Base-by-base conservation (phyloP, 2,797 vertebrate genomes). In the Acanthis flammea region DNA sequence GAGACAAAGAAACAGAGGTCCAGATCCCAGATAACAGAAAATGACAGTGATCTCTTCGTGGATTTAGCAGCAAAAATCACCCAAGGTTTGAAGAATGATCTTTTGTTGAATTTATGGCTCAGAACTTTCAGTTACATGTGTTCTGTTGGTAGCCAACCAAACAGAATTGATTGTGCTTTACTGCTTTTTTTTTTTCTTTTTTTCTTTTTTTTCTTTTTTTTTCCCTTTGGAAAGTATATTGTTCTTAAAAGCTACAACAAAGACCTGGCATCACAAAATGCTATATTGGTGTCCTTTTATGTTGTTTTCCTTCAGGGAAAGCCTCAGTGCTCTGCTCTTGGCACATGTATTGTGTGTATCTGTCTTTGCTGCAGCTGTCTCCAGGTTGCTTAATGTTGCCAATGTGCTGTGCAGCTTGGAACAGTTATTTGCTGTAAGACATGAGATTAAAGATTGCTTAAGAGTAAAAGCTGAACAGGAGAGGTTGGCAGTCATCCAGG, bases 51-150 rank as follows among this genome's bases (percentile, higher is more conserved):
- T 87, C 98, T 99, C 61, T 99, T 99, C 28, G 98, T 99, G 75
- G 99, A 99, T 95, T 96, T 99, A 97, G 99, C 99, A 89, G 99
- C 99, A 5, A 99, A 99, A 97, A 98, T 99, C 54, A 99, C 98
- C 53, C 99, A 98, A 98, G 98, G 99, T 99, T 95, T 94, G 87
- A 86, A 76, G 50, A 94, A 66, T 7, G 3, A 45, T 72, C 39
- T 73, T 5, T 44, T 85, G 61, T 35, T 81, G 30, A 76, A 53
- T 71, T 89, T 92, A 45, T 76, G 50, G 23, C 31, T 65, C 15
- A 27, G 53, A 90, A 65, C 24, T 91, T 71, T 44, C 10, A 28
- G 50, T 60, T 65, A 65, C 16, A n/a, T 73, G 60, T 53, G 23
- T 85, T 95, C 65, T 81, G 45, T 47, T 57, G 37, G 50, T 87